phyloP scores from a whole-genome alignment of 2,113 vertebrate species.

The Lethenteron camtschaticum region DNA sequence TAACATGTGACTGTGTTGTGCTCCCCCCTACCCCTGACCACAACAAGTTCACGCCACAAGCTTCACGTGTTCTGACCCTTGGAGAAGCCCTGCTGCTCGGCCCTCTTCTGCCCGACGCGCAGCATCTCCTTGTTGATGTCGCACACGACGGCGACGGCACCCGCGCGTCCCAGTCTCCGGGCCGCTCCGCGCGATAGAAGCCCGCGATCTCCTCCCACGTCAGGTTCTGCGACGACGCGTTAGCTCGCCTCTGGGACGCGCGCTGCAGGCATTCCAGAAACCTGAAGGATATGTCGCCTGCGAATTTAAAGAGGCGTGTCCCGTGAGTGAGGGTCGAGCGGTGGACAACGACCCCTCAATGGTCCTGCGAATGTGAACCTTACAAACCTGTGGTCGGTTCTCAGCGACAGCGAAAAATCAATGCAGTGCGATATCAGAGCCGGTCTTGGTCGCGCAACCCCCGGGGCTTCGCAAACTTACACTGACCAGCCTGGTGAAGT shows the following conservation, averaged over 20 bases:
- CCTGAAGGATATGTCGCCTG: conserved; percentile 81
- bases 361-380: too few species aligned
- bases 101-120: conserved; percentile 53
- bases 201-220: conserved; percentile 51
- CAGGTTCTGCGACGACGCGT: conserved; percentile 28
- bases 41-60: too few species aligned
- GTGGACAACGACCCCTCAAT: too few species aligned
- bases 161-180: conserved; percentile 14
- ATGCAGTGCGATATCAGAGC: too few species aligned
- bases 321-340: too few species aligned
- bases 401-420: too few species aligned
- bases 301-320: not conserved
- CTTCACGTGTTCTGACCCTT: conserved; percentile 26
- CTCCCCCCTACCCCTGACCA: too few species aligned
- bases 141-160: conserved; percentile 47
- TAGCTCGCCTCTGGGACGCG: conserved; percentile 20
- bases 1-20: too few species aligned
- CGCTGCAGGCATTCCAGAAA: conserved; percentile 54
- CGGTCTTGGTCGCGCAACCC: too few species aligned
- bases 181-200: conserved; percentile 22
- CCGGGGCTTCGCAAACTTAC: too few species aligned
- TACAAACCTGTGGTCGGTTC: too few species aligned
- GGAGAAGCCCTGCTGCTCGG: conserved; percentile 24
- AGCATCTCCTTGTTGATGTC: conserved; percentile 97
- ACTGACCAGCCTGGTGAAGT: too few species aligned